Evolutionary conservation across 2,888 invertebrate genomes (phyloP), one percentile per base, ranked within the genome.

Genomic region (Thereva unica): DNA sequence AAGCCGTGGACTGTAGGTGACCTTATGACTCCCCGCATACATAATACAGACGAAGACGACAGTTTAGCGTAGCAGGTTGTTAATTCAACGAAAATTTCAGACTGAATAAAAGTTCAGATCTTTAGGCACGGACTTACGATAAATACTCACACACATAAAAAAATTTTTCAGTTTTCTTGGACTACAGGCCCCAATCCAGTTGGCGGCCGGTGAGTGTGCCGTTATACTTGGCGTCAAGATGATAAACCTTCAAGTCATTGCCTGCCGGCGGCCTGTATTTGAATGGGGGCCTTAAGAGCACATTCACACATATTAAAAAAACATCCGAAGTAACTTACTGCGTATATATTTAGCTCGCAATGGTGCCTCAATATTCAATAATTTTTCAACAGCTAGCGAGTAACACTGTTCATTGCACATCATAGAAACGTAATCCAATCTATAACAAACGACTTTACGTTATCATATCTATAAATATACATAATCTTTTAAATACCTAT

Each of bases 381-480:
- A 84, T 75, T 97, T 98, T 80, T 99, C 99, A 0, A 98, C 91
- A 1, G 98, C 98, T 68, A 99, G 78, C 1, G 96, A 95, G 81
- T 91, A 99, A 76, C 94, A 93, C 76, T 99, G 97, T 77, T 99
- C 98, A 78, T 98, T 99, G 81, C 93, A 94, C 98, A 99, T 98
- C 97, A 98, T 98, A 0, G 97, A 97, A 0, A 97, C 97, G 76
- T 99, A 99, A 82, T 99, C 98, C 64, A 98, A 83, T 0, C 73
- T 72, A 41, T 9, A 67, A 67, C 5, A 5, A 44, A 35, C 34
- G 10, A 23, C 23, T 23, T 23, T 23, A 23, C 2, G 23, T 23
- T 23, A 23, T 23, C 23, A 23, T 23, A 23, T 23, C 1, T 23
- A 2, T n/a, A 44, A 4, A 66, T 37, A 44, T 12, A 65, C 44